Base-by-base conservation (phyloP, 1,140 invertebrate genomes). In the Polyergus mexicanus region DNA sequence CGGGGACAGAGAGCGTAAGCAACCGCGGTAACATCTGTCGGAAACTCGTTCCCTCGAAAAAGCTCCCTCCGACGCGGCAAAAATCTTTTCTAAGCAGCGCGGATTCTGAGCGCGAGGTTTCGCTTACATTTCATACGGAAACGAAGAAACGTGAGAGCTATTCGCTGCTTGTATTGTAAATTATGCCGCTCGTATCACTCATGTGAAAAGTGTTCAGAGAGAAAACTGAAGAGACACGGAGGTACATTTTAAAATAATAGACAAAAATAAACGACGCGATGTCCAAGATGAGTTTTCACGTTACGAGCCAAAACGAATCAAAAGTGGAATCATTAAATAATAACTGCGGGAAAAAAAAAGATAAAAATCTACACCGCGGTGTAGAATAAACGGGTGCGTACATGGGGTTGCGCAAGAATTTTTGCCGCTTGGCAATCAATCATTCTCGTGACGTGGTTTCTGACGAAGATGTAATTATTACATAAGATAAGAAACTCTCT, bases 11-110 rank as follows among this genome's bases (percentile, higher is more conserved):
- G 60, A 74, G 65, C 86, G 86, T 90, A 88, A 90, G 84, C 89
- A 90, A 88, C 74, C 85, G 25, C 74, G 86, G 88, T 81, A 90
- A 88, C 89, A 90, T 90, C 89, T 90, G 89, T 84, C 74, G 86
- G 86, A 86, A 90, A 86, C 78, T 90, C 83, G 85, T 87, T 69
- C 81, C 69, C 68, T 89, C 77, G 77, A 66, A 86, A 84, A 84
- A 74, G 77, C 83, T 51, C 63, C 75, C 62, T 69, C 75, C 76
- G 80, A 89, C 88, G 65, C 74, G 56, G 84, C 54, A 51, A 72
- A 83, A 69, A 89, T 88, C 87, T 71, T 80, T 88, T 74, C 83
- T 85, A 80, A 85, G 69, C 66, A 75, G 51, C 60, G 72, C 72
- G 68, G 60, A 87, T 84, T 87, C 62, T 35, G n/a, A 25, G 41